Evolutionary conservation across 2,888 invertebrate genomes (phyloP).

Genomic region (Lamellibrachia columna): DNA sequence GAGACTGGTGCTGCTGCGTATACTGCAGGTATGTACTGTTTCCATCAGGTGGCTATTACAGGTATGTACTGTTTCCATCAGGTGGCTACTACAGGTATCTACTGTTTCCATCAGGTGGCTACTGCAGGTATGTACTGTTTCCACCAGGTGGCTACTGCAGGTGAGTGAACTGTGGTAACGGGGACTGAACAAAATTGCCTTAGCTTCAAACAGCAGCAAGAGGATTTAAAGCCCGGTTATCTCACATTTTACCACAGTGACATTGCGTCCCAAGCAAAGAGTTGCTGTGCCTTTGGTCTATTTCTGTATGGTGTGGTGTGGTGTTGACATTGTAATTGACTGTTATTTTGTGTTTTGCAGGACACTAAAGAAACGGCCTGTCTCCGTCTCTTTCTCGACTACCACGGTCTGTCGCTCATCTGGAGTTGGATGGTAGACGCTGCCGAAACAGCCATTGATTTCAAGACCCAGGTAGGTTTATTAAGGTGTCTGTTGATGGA

Average conservation of each 20-base stretch:
- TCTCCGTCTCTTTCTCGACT: constrained; percentile 77
- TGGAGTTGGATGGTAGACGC: constrained; percentile 88
- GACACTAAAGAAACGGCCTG: constrained; percentile 65
- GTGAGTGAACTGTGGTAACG: too few species aligned
- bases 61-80: neutral
- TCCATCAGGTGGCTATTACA: neutral
- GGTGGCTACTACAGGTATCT: neutral
- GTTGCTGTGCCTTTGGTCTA: too few species aligned
- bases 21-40: constrained; percentile 72
- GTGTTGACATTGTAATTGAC: neutral
- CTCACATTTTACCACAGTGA: too few species aligned
- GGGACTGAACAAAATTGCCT: too few species aligned
- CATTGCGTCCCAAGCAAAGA: too few species aligned
- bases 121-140: too few species aligned
- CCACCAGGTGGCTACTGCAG: too few species aligned
- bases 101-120: too few species aligned
- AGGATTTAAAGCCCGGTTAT: too few species aligned
- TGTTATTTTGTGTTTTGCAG: constrained; percentile 46
- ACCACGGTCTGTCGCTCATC: constrained; percentile 88
- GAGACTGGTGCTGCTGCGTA: constrained; percentile 75
- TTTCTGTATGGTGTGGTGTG: neutral
- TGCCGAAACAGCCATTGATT: constrained; percentile 45
- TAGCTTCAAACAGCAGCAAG: too few species aligned
- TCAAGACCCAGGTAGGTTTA: constrained; percentile 58
- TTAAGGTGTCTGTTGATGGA: neutral